phyloP scores from a whole-genome alignment of 2,797 vertebrate species.

The Halcyon badia region DNA sequence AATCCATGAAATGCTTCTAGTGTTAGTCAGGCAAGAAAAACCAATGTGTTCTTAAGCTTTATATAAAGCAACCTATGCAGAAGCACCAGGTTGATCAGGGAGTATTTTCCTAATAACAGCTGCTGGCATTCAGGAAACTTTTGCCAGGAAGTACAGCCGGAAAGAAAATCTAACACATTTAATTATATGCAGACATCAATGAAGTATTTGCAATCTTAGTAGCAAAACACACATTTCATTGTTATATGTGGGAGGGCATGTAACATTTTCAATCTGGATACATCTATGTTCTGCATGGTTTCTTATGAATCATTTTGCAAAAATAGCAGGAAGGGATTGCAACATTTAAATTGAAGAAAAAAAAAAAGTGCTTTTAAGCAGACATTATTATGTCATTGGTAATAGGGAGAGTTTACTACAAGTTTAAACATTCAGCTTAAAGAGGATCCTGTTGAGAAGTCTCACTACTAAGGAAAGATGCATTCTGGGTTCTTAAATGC shows the following conservation, averaged over 20 bases:
- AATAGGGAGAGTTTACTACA: not conserved
- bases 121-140: slow-evolving; percentile 57
- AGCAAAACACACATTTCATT: slow-evolving; percentile 45
- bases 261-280: slow-evolving; percentile 35
- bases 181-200: slow-evolving; percentile 53
- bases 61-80: not conserved
- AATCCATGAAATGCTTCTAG: not conserved
- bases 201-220: slow-evolving; percentile 57
- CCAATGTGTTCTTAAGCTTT: not conserved
- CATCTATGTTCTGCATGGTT: slow-evolving; percentile 35
- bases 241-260: slow-evolving; percentile 11
- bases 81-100: not conserved
- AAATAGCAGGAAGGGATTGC: slow-evolving; percentile 19
- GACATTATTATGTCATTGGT: not conserved
- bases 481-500: not conserved
- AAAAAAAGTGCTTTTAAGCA: not conserved
- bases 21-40: not conserved
- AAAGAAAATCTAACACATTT: slow-evolving; percentile 47
- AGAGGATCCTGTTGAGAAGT: not conserved
- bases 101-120: slow-evolving; percentile 41
- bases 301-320: slow-evolving; percentile 39
- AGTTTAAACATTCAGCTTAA: not conserved
- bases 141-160: not conserved
- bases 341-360: not conserved
- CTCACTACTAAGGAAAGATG: not conserved